phyloP scores from a whole-genome alignment of 2,888 invertebrate species.

The Lobophora halterata region DNA sequence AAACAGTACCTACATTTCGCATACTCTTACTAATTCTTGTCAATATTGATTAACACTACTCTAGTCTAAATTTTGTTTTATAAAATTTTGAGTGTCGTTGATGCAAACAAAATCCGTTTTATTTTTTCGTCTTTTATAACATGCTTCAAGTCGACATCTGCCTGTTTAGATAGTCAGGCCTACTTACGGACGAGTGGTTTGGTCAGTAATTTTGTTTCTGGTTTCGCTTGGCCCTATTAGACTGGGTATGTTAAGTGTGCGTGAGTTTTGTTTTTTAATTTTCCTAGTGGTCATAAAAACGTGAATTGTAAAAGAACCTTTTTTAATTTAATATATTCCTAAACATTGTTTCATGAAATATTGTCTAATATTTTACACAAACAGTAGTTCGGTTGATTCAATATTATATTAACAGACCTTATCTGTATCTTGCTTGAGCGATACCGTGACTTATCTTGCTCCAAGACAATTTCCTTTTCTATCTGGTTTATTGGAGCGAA shows the following conservation, averaged over 20 bases:
- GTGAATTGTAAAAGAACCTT: conserved; percentile 2
- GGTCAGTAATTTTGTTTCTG: conserved; percentile 31
- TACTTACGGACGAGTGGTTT: conserved; percentile 31
- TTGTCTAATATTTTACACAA: too few species aligned
- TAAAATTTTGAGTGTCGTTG: too few species aligned
- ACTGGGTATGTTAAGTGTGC: conserved; percentile 30
- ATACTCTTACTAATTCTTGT: too few species aligned
- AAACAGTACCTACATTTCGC: too few species aligned
- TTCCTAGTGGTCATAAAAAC: conserved; percentile 24
- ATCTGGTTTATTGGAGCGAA: conserved; percentile 21
- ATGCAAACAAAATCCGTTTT: conserved; percentile 13
- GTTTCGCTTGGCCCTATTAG: conserved; percentile 32
- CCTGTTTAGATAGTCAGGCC: conserved; percentile 26
- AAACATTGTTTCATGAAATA: too few species aligned
- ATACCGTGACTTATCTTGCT: conserved; percentile 14
- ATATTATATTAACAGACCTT: not conserved
- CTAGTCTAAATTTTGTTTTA: too few species aligned
- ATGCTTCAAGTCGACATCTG: conserved; percentile 31
- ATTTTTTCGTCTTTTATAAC: conserved; percentile 25
- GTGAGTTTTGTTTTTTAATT: conserved; percentile 26
- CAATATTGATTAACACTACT: too few species aligned
- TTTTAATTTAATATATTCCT: too few species aligned
- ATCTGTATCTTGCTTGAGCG: not conserved
- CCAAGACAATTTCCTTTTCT: conserved; percentile 18
- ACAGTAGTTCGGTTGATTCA: too few species aligned